These are phyloP conservation scores for Parambassis ranga DNA, from an alignment of 2,797 vertebrate species.

Conservation along the genomic window DNA sequence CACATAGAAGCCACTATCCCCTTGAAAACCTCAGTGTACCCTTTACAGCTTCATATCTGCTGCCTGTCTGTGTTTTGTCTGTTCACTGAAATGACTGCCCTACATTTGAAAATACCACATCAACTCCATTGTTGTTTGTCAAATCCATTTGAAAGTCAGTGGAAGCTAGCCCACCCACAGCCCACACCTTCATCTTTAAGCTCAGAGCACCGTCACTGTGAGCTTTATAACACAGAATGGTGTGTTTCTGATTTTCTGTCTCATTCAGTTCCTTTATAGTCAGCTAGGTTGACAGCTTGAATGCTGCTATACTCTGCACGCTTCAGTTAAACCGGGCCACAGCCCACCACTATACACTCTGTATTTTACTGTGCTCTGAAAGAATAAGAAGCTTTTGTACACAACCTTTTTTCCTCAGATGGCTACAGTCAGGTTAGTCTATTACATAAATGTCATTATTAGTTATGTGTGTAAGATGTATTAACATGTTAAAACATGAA, in stretches of 20 bases:
- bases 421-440: not conserved
- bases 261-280: slow-evolving; percentile 24
- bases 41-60: slow-evolving; percentile 14
- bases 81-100: slow-evolving; percentile 37
- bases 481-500: too few species aligned
- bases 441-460: too few species aligned
- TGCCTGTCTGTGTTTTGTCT: slow-evolving; percentile 25
- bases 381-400: not conserved
- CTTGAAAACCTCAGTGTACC: slow-evolving; percentile 16
- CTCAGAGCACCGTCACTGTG: slow-evolving; percentile 15
- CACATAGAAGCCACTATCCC: not conserved
- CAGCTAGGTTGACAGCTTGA: slow-evolving; percentile 41
- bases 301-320: slow-evolving; percentile 18
- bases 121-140: slow-evolving; percentile 63
- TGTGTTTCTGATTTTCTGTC: slow-evolving; percentile 44
- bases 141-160: slow-evolving; percentile 52
- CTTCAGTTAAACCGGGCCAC: slow-evolving; percentile 19
- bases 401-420: not conserved
- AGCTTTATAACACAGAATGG: slow-evolving; percentile 24
- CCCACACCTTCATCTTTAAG: slow-evolving; percentile 34
- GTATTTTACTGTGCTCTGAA: slow-evolving; percentile 14
- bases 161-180: slow-evolving; percentile 53
- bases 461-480: too few species aligned
- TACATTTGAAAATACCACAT: slow-evolving; percentile 66
- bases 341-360: not conserved